Percentiles rank a stretch among this genome's conserved stretches.
phyloP scores from a whole-genome alignment of 2,113 vertebrate species.

The Antechinus stuartii region DNA sequence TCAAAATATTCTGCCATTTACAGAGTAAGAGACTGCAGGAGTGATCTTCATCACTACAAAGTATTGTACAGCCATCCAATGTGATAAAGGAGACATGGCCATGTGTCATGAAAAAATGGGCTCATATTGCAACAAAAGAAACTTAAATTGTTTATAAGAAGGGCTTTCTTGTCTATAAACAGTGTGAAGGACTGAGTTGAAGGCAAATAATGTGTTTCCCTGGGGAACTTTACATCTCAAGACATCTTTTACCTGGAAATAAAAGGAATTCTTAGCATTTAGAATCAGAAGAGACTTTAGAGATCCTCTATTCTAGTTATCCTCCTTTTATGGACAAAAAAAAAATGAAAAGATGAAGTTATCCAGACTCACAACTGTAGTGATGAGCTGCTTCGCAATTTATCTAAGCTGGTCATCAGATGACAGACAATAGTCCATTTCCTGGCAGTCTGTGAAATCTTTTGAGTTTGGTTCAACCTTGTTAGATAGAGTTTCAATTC shows the following conservation, averaged over 20 bases:
- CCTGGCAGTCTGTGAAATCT: neutral
- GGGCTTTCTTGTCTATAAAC: slow-evolving; percentile 22
- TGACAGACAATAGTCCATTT: neutral
- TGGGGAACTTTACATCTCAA: neutral
- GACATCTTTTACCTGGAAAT: neutral
- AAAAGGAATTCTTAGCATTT: neutral
- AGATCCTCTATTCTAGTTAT: neutral
- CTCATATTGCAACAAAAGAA: neutral
- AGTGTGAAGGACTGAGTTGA: slow-evolving; percentile 25
- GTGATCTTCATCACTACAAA: neutral
- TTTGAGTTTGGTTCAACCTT: neutral
- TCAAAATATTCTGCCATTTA: slow-evolving; percentile 35
- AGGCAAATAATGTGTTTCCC: neutral
- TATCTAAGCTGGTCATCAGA: neutral
- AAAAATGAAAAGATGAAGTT: neutral
- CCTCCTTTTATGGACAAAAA: neutral
- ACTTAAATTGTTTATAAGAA: neutral
- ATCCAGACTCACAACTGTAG: neutral
- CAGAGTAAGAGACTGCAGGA: slow-evolving; percentile 12
- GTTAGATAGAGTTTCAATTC: neutral
- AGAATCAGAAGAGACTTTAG: neutral
- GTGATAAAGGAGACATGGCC: neutral
- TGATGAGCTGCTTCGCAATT: neutral
- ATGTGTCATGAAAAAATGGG: neutral
- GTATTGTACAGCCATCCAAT: neutral